Evolutionary conservation across 2,113 vertebrate genomes (phyloP), one percentile per base, ranked within the genome.

Genomic region (Pseudopipra pipra): DNA sequence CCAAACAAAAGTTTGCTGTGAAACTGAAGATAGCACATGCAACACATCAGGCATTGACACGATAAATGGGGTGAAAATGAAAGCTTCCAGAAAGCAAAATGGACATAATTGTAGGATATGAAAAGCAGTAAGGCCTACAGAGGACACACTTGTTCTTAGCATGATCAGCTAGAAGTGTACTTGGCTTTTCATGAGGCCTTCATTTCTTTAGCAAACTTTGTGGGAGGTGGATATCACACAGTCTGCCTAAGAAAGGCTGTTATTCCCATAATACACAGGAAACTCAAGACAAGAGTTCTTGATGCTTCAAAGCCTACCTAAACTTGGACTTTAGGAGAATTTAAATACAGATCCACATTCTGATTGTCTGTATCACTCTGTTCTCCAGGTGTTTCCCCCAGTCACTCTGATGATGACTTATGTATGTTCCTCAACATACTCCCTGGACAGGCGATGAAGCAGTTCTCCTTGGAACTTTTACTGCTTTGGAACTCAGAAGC

Each of bases 21-120:
- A 59, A 67, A 63, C 11, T 41, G 31, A 6, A 77, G 49, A 70
- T 41, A 46, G 12, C 0, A 0, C 14, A 27, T 6, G 4, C 30
- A 39, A 55, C 14, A 35, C 19, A 28, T 39, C 54, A 66, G 14
- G 14, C 15, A 35, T 5, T 4, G 1, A 70, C 18, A 71, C 19
- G 67, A 39, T 16, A 16, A 75, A 63, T 18, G 11, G 13, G 58
- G 11, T 24, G 52, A 67, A 82, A 88, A 7, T 41, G 4, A 74
- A 82, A 52, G 10, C 19, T 67, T 66, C 25, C 62, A 74, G 12
- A 51, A 49, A 66, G 21, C 9, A 73, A 87, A 24, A 61, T 11
- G 8, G 15, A 21, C 14, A 7, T 14, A 66, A 62, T 18, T 61
- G 24, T 58, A 47, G 37, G 11, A 37, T 61, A 43, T 14, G 9